Evolutionary conservation across 2,797 vertebrate species (phyloP).

Genomic region (Furcifer pardalis): DNA sequence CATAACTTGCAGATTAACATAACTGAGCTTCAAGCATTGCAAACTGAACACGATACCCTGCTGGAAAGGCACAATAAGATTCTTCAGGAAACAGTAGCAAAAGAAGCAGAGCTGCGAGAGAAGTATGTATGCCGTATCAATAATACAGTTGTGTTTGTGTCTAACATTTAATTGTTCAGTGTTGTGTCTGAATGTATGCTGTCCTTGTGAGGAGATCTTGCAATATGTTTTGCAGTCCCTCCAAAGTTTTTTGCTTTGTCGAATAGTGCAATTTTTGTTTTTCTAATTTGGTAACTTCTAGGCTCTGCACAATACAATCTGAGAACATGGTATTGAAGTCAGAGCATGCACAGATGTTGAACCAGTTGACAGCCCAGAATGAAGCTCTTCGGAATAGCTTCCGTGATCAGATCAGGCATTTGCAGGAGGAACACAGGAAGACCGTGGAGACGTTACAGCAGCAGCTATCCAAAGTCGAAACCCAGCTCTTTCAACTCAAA

Average conservation of each 20-base stretch:
- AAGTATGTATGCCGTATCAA: conserved; percentile 77
- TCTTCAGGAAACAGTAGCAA: conserved; percentile 91
- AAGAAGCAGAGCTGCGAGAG: conserved; percentile 94
- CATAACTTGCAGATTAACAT: conserved; percentile 83
- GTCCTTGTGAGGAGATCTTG: neutral
- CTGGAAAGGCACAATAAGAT: conserved; percentile 96
- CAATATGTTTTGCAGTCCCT: neutral
- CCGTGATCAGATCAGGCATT: conserved; percentile 88
- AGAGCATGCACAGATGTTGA: conserved; percentile 83
- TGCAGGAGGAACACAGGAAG: conserved; percentile 91
- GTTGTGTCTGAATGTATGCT: neutral
- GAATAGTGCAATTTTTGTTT: neutral
- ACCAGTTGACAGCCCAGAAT: conserved; percentile 84
- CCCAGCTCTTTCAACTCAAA: conserved; percentile 89
- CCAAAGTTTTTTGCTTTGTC: neutral
- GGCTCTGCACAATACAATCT: conserved; percentile 87
- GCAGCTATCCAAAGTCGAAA: conserved; percentile 87
- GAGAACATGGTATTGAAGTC: conserved; percentile 87
- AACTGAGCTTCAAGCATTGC: conserved; percentile 87
- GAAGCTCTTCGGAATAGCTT: conserved; percentile 85
- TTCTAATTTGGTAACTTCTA: conserved; percentile 56
- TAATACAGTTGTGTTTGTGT: neutral
- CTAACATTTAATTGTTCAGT: neutral
- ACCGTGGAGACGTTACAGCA: conserved; percentile 91
- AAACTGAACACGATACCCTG: conserved; percentile 89